Conservation (phyloP, 92 coral and sea anemone genomes). For the Epizoanthus stellaris region DNA sequence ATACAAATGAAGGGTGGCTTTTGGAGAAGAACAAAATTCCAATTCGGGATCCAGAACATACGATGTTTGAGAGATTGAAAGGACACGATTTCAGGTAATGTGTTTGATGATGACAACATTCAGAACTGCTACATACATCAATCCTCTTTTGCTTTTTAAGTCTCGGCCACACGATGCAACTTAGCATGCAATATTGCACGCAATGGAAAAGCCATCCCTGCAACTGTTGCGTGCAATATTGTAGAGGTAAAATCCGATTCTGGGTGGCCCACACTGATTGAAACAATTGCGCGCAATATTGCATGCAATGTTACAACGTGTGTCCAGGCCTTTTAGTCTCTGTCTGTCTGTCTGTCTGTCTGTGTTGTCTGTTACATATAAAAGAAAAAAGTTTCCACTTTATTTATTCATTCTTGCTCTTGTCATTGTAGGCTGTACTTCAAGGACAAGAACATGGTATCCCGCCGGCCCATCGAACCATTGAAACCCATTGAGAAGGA, state of each 20-base stretch:
- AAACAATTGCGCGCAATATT: too few relatives aligned
- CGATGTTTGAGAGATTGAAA: constrained; percentile 62
- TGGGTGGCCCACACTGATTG: too few relatives aligned
- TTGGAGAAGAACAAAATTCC: constrained; percentile 92
- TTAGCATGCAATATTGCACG: too few relatives aligned
- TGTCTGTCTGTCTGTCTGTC: not conserved
- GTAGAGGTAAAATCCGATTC: too few relatives aligned
- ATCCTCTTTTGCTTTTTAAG: not conserved
- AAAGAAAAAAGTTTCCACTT: not conserved
- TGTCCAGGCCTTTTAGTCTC: not conserved
- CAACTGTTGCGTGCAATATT: too few relatives aligned
- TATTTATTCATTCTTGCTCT: not conserved
- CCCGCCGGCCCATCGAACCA: constrained; percentile 87
- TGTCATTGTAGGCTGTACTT: constrained; percentile 70
- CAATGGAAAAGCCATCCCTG: too few relatives aligned
- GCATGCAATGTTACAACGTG: too few relatives aligned
- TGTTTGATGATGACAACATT: not conserved
- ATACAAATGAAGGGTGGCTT: constrained; percentile 82
- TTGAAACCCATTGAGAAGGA: constrained; percentile 74
- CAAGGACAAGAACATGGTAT: constrained; percentile 66
- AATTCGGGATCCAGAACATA: constrained; percentile 65
- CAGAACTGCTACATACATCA: not conserved
- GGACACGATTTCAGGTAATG: constrained; percentile 92
- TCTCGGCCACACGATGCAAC: too few relatives aligned
- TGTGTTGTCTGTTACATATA: not conserved